Evolutionary conservation across 37 sponge, comb jelly and placozoan species (phyloP), one percentile per base, ranked within the genome.

Genomic region (Beroe forskalii): DNA sequence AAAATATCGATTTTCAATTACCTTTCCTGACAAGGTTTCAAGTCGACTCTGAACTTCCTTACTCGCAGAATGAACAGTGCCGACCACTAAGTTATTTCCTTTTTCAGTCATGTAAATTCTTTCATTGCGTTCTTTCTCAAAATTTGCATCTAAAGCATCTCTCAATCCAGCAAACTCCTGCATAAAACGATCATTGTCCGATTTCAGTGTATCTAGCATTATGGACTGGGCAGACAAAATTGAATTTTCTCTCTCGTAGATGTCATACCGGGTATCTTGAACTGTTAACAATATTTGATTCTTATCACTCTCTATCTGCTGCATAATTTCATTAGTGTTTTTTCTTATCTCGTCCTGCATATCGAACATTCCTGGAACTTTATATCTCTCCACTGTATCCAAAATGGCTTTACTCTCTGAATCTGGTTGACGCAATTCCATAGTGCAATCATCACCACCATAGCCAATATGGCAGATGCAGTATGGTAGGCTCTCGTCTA

Each of bases 1-100:
- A 23, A n/a, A 64, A 23, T 64, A 64, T 3, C 66, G 66, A 23
- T 64, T 64, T 64, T 64, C 66, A 27, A 64, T 64, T 8, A 64
- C 66, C 17, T 64, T 22, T 22, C 66, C 66, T 23, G 66, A 30
- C 66, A 64, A 27, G 25, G 30, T 6, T n/a, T 8, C 31, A n/a
- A 64, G 4, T 8, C 66, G 25, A 23, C 17, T 27, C 4, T 23
- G 25, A 22, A 64, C 31, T 22, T 6, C 25, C 66, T 22, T 4
- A 27, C 31, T 64, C 30, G 30, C 31, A 27, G 4, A 6, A 8
- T 27, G 4, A 6, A 64, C 17, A 23, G 66, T 23, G 3, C 31
- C 17, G 3, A 22, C 6, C 66, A 64, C 66, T 23, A 64, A 23
- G 25, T 64, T 64, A 6, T 64, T 8, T 23, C 66, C 66, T 23